Evolutionary conservation across 2,888 invertebrate genomes (phyloP).

Genomic region (Byasa hedistus): DNA sequence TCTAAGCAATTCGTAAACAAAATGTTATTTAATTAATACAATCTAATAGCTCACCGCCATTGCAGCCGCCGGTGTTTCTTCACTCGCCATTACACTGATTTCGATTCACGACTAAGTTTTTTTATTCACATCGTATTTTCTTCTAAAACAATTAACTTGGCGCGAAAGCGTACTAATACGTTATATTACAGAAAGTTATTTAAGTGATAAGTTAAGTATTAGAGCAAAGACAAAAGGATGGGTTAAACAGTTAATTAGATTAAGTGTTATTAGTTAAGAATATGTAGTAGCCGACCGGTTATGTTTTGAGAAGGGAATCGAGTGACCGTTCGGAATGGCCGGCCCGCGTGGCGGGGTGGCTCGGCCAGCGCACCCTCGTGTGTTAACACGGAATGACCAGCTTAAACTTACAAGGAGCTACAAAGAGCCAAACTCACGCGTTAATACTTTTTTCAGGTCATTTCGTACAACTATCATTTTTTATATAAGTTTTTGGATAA

Average conservation of each 20-base stretch:
- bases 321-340: conserved; percentile 64
- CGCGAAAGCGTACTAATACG: conserved; percentile 3
- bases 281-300: conserved; percentile 74
- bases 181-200: not conserved
- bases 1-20: too few species aligned
- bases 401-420: not conserved
- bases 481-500: too few species aligned
- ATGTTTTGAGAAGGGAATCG: conserved; percentile 74
- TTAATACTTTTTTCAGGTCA: too few species aligned
- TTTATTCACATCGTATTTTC: conserved; percentile 8
- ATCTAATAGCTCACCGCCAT: conserved; percentile 53
- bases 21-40: too few species aligned
- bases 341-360: conserved; percentile 52
- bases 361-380: conserved; percentile 67
- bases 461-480: too few species aligned
- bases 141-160: conserved; percentile 1
- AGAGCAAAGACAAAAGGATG: conserved; percentile 10
- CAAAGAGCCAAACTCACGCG: not conserved
- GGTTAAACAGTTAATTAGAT: conserved; percentile 1
- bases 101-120: not conserved
- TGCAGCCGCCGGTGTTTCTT: conserved; percentile 57
- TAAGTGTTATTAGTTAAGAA: conserved; percentile 41
- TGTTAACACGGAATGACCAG: conserved; percentile 40
- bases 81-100: conserved; percentile 52
- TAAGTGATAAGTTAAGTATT: not conserved